Evolutionary conservation across 2,113 vertebrate genomes (phyloP).

Genomic region (Thunnus maccoyii): DNA sequence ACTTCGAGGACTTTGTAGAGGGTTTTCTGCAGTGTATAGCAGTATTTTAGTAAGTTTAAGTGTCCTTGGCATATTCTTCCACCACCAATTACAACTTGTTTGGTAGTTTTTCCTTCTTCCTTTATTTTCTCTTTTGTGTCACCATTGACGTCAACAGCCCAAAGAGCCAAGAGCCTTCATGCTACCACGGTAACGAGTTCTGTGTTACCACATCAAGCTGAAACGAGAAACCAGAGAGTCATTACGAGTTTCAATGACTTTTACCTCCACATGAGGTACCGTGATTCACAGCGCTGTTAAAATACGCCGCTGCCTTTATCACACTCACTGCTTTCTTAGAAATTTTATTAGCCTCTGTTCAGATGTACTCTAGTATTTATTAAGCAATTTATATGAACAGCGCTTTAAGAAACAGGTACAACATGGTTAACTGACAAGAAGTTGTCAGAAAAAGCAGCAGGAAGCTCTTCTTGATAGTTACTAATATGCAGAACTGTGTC

Average conservation of each 20-base stretch:
- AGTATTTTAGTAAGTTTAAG: neutral
- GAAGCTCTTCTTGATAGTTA: neutral
- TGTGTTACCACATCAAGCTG: conserved; percentile 6
- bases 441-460: neutral
- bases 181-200: conserved; percentile 42
- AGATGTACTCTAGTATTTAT: neutral
- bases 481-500: no score
- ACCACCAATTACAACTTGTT: conserved; percentile 11
- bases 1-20: neutral
- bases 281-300: conserved; percentile 21
- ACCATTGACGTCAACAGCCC: conserved; percentile 22
- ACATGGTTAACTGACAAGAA: neutral
- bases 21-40: neutral
- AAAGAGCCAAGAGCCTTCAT: neutral
- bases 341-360: neutral
- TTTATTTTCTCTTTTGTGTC: neutral
- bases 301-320: neutral
- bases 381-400: conserved; percentile 4
- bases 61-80: conserved; percentile 7
- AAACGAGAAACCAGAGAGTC: conserved; percentile 40
- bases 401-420: neutral
- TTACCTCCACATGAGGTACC: neutral
- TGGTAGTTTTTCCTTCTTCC: neutral
- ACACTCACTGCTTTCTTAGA: neutral
- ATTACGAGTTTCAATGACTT: conserved; percentile 28